Base-by-base conservation (phyloP, 1,140 invertebrate genomes). In the Gonioctena quinquepunctata region DNA sequence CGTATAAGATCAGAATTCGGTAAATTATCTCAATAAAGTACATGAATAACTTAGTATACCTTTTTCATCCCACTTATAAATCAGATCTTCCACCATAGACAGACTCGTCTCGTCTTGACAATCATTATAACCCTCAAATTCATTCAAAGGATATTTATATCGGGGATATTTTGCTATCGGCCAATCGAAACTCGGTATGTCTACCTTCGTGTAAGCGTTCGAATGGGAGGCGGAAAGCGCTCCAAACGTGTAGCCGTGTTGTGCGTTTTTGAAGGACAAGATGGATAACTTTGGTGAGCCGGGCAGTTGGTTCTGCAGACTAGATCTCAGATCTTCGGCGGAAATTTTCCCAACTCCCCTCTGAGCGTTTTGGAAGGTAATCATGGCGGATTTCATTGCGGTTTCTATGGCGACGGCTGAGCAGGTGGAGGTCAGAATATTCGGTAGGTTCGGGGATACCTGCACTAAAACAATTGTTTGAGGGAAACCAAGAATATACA, bases 121-220 rank as follows among this genome's bases (percentile, higher is more conserved):
- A 66, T 88, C 80, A 83, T 98, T 98, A 82, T 96, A 93, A 3
- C 84, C 76, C 8, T 86, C 79, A 82, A 94, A 88, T 66, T 97
- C 90, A 33, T 95, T 90, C n/a, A 99, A 85, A 1, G 96, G 96
- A 86, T 98, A 98, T 78, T 93, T 93, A 78, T 98, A 97, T 56
- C 85, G 77, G 0, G 97, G 97, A 82, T 99, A 99, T 13, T 33
- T 60, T 2, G 74, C 73, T 21, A 16, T 89, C 82, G 18, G 96
- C 96, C 28, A 94, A 90, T 83, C 96, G 70, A 97, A 95, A 0
- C 93, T 89, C 2, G 97, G 97, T 33, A 97, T 90, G 83, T 99
- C 98, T 49, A 99, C 85, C 84, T 99, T 99, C 78, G 98, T 95
- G 69, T 96, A 91, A 19, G 94, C 89, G 86, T 99, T 99, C 3